Conservation (phyloP, 2,113 vertebrate genomes). For the Grammomys dolichurus region DNA sequence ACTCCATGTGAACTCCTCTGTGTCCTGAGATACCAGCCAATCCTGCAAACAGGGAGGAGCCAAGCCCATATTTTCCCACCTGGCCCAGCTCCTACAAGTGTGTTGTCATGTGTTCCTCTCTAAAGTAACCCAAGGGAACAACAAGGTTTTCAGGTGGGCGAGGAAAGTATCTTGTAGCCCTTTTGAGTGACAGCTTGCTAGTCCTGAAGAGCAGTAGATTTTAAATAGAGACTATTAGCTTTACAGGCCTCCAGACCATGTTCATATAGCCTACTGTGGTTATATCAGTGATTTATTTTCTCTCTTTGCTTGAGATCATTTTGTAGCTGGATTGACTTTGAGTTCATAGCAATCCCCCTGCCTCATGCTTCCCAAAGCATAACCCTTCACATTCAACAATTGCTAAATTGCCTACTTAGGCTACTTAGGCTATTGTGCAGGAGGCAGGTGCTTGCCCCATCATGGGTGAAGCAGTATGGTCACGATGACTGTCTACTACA, state of each 20-base stretch:
- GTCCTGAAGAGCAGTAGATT: conserved; percentile 19
- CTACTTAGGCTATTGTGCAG: neutral
- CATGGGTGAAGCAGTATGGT: neutral
- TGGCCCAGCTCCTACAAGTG: neutral
- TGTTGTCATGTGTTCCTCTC: neutral
- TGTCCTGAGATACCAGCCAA: conserved; percentile 8
- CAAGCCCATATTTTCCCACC: neutral
- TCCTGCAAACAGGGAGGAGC: neutral
- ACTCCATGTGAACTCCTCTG: conserved; percentile 41
- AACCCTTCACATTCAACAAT: neutral
- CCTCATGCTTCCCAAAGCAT: neutral
- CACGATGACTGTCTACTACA: neutral
- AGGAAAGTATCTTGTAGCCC: neutral
- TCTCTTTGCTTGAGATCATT: neutral
- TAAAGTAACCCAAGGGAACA: conserved; percentile 31
- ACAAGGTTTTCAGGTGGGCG: neutral
- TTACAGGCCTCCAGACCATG: neutral
- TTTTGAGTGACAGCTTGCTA: neutral
- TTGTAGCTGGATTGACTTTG: neutral
- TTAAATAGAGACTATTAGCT: neutral
- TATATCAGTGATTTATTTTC: neutral
- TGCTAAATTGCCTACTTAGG: conserved; percentile 1
- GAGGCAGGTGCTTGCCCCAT: neutral
- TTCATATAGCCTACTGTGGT: neutral
- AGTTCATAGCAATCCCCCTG: neutral